phyloP scores from a whole-genome alignment of 2,888 invertebrate genomes.

The Zaprionus lineosus region DNA sequence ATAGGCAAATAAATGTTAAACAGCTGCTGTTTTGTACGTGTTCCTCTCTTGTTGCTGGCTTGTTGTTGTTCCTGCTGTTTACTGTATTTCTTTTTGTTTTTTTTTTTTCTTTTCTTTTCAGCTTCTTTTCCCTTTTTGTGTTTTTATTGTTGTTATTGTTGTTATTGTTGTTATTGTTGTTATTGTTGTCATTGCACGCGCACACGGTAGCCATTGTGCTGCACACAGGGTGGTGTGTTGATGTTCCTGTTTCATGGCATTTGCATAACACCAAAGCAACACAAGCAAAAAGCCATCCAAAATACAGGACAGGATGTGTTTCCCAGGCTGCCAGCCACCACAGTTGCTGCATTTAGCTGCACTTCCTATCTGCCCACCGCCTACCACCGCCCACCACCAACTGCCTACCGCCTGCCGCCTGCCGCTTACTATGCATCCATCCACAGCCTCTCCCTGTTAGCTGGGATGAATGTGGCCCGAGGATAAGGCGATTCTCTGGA shows the following conservation, averaged over 20 bases:
- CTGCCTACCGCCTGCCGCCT: too few species aligned
- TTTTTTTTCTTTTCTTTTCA: neutral
- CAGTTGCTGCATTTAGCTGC: conserved; percentile 12
- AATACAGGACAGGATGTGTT: conserved; percentile 47
- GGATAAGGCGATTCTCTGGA: conserved; percentile 22
- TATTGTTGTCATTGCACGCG: conserved; percentile 67
- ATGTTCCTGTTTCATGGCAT: conserved; percentile 51
- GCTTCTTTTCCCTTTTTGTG: neutral
- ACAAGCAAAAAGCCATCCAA: conserved; percentile 30
- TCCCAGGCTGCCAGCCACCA: conserved; percentile 44
- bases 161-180: conserved; percentile 16
- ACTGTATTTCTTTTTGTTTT: conserved; percentile 10
- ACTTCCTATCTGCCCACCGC: conserved; percentile 42
- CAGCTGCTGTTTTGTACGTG: conserved; percentile 78
- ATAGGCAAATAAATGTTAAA: conserved; percentile 78
- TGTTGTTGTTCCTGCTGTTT: conserved; percentile 17
- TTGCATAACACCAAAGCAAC: conserved; percentile 65
- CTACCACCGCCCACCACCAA: conserved; percentile 1
- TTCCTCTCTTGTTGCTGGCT: conserved; percentile 52
- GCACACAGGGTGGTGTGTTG: conserved; percentile 72
- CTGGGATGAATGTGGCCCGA: neutral
- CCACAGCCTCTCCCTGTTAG: neutral
- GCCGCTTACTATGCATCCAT: conserved; percentile 20
- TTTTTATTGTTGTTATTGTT: conserved; percentile 17
- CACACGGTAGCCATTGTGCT: conserved; percentile 76